phyloP scores from a whole-genome alignment of 2,113 vertebrate genomes.

The Sorex araneus region DNA sequence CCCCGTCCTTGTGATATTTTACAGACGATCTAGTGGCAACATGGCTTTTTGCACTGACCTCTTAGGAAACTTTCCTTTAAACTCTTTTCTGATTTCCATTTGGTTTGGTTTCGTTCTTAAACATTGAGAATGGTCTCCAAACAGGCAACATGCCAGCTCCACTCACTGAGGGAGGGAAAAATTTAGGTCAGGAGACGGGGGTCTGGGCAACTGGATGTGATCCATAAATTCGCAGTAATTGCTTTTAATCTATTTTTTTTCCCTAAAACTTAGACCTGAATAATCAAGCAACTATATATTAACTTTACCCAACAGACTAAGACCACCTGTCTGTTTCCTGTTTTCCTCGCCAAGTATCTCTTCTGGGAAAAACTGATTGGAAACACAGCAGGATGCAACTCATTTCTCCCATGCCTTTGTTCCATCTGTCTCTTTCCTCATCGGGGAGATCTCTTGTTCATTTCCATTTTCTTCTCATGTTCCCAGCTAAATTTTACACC shows the following conservation, averaged over 20 bases:
- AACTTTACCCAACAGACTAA: slow-evolving; percentile 75
- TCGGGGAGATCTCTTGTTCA: slow-evolving; percentile 72
- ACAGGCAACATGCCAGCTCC: slow-evolving; percentile 49
- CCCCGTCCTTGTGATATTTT: too few relatives aligned
- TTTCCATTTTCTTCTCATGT: neutral
- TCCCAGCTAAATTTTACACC: slow-evolving; percentile 68
- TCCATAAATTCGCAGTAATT: slow-evolving; percentile 75
- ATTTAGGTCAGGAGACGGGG: slow-evolving; percentile 72
- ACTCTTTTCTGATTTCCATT: neutral
- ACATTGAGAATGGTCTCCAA: slow-evolving; percentile 10
- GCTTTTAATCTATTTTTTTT: slow-evolving; percentile 72
- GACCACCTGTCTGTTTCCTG: slow-evolving; percentile 80
- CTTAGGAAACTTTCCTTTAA: slow-evolving; percentile 2
- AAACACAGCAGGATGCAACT: slow-evolving; percentile 77
- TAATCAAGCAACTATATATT: slow-evolving; percentile 76
- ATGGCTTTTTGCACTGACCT: neutral
- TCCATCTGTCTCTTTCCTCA: slow-evolving; percentile 79
- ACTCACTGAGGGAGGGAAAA: slow-evolving; percentile 70
- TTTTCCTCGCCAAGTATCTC: slow-evolving; percentile 72
- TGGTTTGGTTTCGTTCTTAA: neutral
- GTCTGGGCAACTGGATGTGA: slow-evolving; percentile 68
- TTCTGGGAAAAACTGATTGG: slow-evolving; percentile 76
- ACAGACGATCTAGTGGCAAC: neutral
- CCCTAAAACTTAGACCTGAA: slow-evolving; percentile 61
- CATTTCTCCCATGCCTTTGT: slow-evolving; percentile 47